Conservation (phyloP, 2,113 vertebrate species). For the Oncorhynchus clarkii region DNA sequence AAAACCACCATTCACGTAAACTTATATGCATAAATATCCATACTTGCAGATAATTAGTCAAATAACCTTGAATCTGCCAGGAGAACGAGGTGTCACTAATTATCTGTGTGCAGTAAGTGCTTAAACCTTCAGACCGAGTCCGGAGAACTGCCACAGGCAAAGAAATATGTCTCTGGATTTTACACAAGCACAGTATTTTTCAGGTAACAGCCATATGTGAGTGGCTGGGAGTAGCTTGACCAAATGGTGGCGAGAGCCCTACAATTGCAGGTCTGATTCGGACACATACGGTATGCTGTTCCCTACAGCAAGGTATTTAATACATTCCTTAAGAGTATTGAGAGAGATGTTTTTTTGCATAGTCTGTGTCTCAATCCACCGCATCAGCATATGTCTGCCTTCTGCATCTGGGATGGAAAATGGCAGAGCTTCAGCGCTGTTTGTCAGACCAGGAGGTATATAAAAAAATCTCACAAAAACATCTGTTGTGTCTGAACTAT, state of each 20-base stretch:
- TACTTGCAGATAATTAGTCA: conserved; percentile 61
- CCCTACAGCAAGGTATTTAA: neutral
- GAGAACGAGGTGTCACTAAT: conserved; percentile 67
- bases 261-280: neutral
- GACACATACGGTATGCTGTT: neutral
- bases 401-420: too few species aligned
- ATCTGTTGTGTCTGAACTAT: too few species aligned
- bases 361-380: too few species aligned
- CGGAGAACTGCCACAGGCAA: neutral
- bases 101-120: conserved; percentile 41
- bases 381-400: too few species aligned
- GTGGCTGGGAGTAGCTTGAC: neutral
- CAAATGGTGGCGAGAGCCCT: neutral
- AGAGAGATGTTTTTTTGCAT: too few species aligned
- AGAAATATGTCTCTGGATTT: neutral
- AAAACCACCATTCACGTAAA: conserved; percentile 13
- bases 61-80: conserved; percentile 60
- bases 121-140: neutral
- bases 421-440: too few species aligned
- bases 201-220: neutral
- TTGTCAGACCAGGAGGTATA: too few species aligned
- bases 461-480: too few species aligned
- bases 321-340: too few species aligned
- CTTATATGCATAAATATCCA: conserved; percentile 14
- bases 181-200: neutral